These are phyloP conservation scores for Platichthys stellatus DNA, from an alignment of 2,113 vertebrate genomes.

Conservation along the genomic window DNA sequence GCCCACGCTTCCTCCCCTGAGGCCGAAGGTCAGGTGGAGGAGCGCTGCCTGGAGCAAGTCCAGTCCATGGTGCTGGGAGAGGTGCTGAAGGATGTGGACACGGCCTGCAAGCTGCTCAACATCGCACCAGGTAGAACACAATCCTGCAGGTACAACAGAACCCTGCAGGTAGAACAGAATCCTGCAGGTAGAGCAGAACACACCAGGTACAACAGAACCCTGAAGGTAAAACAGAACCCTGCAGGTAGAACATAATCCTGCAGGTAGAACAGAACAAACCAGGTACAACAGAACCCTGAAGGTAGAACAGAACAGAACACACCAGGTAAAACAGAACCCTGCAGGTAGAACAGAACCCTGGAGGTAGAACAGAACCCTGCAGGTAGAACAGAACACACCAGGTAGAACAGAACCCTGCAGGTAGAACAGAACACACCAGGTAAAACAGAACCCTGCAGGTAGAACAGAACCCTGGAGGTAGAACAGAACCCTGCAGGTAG, in stretches of 20 bases:
- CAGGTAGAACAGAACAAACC: constrained; percentile 45
- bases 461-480: constrained; percentile 56
- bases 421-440: constrained; percentile 73
- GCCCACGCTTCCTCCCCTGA: constrained; percentile 55
- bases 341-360: neutral
- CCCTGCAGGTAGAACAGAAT: too few relatives aligned
- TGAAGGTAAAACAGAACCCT: constrained; percentile 23
- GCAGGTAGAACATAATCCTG: constrained; percentile 71
- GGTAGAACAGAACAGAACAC: constrained; percentile 12
- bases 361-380: constrained; percentile 58
- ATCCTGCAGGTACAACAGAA: too few relatives aligned
- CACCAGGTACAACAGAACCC: too few relatives aligned
- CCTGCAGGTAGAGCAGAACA: too few relatives aligned
- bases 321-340: constrained; percentile 76
- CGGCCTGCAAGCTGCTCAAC: constrained; percentile 95
- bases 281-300: constrained; percentile 71
- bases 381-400: constrained; percentile 49
- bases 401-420: constrained; percentile 70
- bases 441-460: constrained; percentile 37
- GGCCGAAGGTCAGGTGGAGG: constrained; percentile 84
- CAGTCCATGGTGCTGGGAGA: constrained; percentile 93
- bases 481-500: neutral
- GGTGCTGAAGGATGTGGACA: constrained; percentile 94
- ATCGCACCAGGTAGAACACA: constrained; percentile 85
- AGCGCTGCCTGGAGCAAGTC: constrained; percentile 92